Base-by-base conservation (phyloP, 1,140 invertebrate genomes). In the Harlomillsia oculata region DNA sequence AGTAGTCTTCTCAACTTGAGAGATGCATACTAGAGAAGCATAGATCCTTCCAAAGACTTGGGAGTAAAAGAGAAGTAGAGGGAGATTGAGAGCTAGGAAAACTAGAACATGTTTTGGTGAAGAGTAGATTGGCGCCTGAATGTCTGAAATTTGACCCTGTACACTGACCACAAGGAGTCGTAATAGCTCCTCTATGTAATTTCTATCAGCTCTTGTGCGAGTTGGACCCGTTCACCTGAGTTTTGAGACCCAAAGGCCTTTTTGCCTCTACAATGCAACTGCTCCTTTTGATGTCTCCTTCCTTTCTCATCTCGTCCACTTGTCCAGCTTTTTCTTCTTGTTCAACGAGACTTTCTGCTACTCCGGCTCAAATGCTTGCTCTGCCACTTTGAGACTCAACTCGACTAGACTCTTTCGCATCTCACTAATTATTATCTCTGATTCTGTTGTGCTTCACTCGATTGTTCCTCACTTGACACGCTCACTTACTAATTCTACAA, bases 121-220 rank as follows among this genome's bases (percentile, higher is more conserved):
- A 34, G 21, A 49, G 57, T 52, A 45, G 58, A 53, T 46, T 29
- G 60, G 56, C 63, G 59, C 43, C 63, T 59, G 59, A 59, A 65
- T 65, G 63, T 65, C 63, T 65, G 59, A 65, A 65, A 62, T 62
- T 56, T 59, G 59, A 60, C 63, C 62, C 63, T 65, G 56, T 59
- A 56, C 52, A 49, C 48, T 64, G 53, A 57, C 58, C 53, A 57
- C 57, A 60, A 56, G 53, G 21, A 44, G 25, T 37, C 32, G 23
- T 55, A 55, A 48, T 48, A 55, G 43, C 44, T 55, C 41, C 53
- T 45, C 21, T 46, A 28, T 50, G 46, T 57, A 50, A 57, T 57
- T 57, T 57, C 41, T 46, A 16, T 29, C 34, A 56, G 44, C 30
- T 21, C 39, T 20, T 28, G 5, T 4, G 39, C 20, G 2, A 39